phyloP scores from a whole-genome alignment of 2,797 vertebrate genomes.

The Diceros bicornis region DNA sequence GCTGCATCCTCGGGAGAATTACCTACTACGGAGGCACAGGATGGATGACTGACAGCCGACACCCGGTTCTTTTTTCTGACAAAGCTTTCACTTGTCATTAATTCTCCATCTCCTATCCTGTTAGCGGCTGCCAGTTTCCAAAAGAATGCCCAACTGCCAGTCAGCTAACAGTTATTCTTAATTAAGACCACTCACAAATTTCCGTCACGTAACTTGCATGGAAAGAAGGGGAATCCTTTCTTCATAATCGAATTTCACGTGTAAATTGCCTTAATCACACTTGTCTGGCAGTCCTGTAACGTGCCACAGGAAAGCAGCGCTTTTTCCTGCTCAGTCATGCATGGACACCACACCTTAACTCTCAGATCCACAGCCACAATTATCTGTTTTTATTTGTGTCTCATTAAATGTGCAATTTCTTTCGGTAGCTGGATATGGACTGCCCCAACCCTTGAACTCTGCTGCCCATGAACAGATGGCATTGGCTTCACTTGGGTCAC shows the following conservation, averaged over 20 bases:
- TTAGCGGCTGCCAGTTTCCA: conserved; percentile 64
- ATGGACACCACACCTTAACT: background rate
- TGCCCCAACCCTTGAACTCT: background rate
- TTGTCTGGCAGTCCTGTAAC: background rate
- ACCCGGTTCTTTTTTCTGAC: conserved; percentile 42
- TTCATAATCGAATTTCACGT: conserved; percentile 68
- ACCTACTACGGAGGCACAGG: background rate
- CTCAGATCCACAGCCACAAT: background rate
- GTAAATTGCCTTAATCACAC: conserved; percentile 78
- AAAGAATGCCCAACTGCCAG: conserved; percentile 64
- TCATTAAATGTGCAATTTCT: conserved; percentile 63
- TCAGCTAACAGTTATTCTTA: conserved; percentile 74
- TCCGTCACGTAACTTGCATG: background rate
- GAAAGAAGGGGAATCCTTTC: conserved; percentile 27
- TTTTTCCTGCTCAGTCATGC: conserved; percentile 62
- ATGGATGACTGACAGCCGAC: conserved; percentile 15
- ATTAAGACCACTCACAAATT: conserved; percentile 76
- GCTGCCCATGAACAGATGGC: background rate
- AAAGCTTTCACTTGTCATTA: conserved; percentile 74
- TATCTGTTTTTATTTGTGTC: conserved; percentile 65
- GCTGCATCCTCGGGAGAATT: background rate
- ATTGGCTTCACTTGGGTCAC: background rate
- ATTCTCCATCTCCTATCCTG: conserved; percentile 63
- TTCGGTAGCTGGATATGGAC: background rate
- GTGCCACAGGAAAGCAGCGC: background rate